Percentiles rank a stretch among this genome's conserved stretches.
These are phyloP conservation scores for Bos javanicus DNA, from an alignment of 2,113 vertebrate genomes.

Conservation along the genomic window DNA sequence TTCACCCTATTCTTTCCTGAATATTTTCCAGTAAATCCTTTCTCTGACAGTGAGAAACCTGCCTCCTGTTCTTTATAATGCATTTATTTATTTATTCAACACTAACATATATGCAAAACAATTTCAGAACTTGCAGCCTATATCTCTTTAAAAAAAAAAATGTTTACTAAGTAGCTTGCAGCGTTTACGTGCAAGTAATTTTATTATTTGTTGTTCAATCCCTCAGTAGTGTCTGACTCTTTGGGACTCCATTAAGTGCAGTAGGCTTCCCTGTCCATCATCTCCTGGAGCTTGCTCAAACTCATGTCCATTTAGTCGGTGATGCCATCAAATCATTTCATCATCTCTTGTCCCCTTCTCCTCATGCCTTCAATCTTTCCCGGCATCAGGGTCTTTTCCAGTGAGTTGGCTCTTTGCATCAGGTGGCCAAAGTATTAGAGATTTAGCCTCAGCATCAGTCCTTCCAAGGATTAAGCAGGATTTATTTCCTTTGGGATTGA, in stretches of 20 bases:
- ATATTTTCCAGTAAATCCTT: not conserved
- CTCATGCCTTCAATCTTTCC: not conserved
- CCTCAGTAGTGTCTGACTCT: fast-evolving
- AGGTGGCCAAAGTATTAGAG: not conserved
- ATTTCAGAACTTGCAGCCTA: not conserved
- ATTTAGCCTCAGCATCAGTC: not conserved
- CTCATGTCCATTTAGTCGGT: not conserved
- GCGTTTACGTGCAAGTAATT: not conserved
- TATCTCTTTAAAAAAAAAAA: not conserved
- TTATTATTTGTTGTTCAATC: not conserved
- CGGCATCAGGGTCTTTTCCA: not conserved
- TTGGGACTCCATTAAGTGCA: not conserved
- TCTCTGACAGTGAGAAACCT: not conserved
- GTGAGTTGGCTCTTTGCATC: not conserved
- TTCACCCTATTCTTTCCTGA: not conserved
- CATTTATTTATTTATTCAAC: not conserved
- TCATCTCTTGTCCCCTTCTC: not conserved
- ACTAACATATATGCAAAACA: not conserved
- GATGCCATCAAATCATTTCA: not conserved
- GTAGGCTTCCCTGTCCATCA: not conserved
- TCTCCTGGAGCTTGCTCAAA: fast-evolving
- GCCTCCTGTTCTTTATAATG: not conserved
- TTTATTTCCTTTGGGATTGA: not conserved
- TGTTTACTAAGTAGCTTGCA: not conserved
- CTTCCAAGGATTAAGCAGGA: not conserved